Percentiles rank a stretch among this genome's conserved stretches.
These are phyloP conservation scores for Myotis brandtii DNA, from an alignment of 2,113 vertebrate species.

Conservation along the genomic window DNA sequence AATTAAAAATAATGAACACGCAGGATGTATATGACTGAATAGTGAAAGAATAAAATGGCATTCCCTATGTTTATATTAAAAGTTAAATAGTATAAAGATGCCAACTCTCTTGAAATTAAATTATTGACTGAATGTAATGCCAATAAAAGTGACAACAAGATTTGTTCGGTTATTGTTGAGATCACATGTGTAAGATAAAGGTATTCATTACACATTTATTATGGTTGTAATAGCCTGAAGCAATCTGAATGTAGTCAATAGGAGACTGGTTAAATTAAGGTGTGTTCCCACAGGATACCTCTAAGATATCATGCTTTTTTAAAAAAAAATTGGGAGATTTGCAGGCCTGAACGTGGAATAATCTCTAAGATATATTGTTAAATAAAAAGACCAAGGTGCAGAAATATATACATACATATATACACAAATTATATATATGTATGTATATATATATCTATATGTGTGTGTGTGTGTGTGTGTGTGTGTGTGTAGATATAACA, in stretches of 20 bases:
- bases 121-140: neutral
- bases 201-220: conserved; percentile 1
- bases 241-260: neutral
- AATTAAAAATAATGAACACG: neutral
- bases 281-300: neutral
- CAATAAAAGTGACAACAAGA: conserved; percentile 19
- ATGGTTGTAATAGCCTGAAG: neutral
- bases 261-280: neutral
- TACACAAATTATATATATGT: too few species aligned
- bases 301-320: neutral
- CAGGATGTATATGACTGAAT: neutral
- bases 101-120: neutral
- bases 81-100: conserved; percentile 8
- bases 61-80: neutral
- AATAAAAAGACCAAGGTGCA: neutral
- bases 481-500: neutral
- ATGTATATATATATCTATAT: neutral
- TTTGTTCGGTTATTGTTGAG: conserved; percentile 22
- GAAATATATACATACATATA: neutral
- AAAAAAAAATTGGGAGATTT: neutral
- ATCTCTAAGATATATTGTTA: neutral
- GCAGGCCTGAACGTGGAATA: neutral
- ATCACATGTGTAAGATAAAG: neutral
- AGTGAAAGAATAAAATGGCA: conserved; percentile 2
- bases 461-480: too few species aligned